These are phyloP conservation scores for Chionodraco myersi DNA, from an alignment of 2,113 vertebrate species.

Conservation along the genomic window DNA sequence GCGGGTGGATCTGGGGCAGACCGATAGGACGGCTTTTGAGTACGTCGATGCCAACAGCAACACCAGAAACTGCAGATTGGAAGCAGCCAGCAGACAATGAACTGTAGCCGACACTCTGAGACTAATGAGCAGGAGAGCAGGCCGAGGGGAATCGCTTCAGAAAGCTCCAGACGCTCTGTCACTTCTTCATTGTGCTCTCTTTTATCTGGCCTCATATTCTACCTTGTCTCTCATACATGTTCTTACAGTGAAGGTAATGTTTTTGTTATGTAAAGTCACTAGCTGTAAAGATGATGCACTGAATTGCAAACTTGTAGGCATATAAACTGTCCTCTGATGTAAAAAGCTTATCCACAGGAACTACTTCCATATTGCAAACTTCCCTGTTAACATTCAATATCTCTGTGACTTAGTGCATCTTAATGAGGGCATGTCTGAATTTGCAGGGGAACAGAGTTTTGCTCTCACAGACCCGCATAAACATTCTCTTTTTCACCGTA, in stretches of 20 bases:
- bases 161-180: constrained; percentile 44
- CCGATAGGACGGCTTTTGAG: constrained; percentile 36
- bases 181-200: constrained; percentile 11
- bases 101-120: constrained; percentile 42
- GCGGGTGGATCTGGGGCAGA: constrained; percentile 61
- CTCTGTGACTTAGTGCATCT: neutral
- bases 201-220: neutral
- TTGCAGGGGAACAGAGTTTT: neutral
- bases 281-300: neutral
- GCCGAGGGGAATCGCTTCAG: constrained; percentile 37
- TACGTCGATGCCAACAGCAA: constrained; percentile 33
- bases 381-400: neutral
- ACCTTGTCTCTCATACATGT: neutral
- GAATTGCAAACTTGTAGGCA: too few relatives aligned
- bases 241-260: neutral
- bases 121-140: constrained; percentile 68
- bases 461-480: neutral
- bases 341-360: neutral
- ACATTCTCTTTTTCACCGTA: neutral
- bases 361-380: neutral
- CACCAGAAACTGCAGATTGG: constrained; percentile 41
- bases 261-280: neutral
- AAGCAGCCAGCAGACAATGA: constrained; percentile 40
- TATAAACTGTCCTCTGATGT: neutral
- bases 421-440: neutral